Evolutionary conservation across 2,888 invertebrate species (phyloP).

Genomic region (Eurytoma californica): DNA sequence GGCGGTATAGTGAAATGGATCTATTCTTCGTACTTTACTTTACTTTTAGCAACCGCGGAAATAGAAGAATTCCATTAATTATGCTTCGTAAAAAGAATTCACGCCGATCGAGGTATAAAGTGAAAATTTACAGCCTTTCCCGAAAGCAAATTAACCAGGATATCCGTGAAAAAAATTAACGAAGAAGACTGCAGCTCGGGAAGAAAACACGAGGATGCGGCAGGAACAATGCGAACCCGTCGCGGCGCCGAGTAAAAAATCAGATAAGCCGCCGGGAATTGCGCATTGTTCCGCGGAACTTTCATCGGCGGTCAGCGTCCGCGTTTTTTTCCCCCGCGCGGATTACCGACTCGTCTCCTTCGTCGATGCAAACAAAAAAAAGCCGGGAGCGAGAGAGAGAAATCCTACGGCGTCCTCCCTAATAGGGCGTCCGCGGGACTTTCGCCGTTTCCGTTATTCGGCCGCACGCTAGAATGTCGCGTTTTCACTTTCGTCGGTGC

Average conservation of each 20-base stretch:
- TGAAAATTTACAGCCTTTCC: too few relatives aligned
- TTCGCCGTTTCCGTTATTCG: slow-evolving; percentile 62
- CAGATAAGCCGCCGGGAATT: not conserved
- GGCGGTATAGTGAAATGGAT: too few relatives aligned
- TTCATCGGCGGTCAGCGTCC: not conserved
- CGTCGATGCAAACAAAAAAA: slow-evolving; percentile 1
- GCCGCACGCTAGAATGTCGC: slow-evolving; percentile 56
- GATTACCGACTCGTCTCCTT: slow-evolving; percentile 37
- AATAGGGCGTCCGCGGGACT: slow-evolving; percentile 59
- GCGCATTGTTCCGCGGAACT: slow-evolving; percentile 25
- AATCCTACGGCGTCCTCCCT: slow-evolving; percentile 49
- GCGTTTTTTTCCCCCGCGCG: not conserved
- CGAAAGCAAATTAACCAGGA: too few relatives aligned
- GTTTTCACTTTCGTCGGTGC: slow-evolving; percentile 59
- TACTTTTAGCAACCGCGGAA: too few relatives aligned
- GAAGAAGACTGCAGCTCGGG: not conserved
- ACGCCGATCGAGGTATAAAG: too few relatives aligned
- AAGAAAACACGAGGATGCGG: too few relatives aligned
- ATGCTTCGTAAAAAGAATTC: too few relatives aligned
- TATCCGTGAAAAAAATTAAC: not conserved
- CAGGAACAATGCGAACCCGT: not conserved
- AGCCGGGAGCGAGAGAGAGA: not conserved
- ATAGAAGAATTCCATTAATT: too few relatives aligned
- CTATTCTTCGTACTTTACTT: too few relatives aligned
- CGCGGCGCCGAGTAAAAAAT: not conserved